These are phyloP conservation scores for Salminus brasiliensis DNA, from an alignment of 2,113 vertebrate genomes.

Conservation along the genomic window DNA sequence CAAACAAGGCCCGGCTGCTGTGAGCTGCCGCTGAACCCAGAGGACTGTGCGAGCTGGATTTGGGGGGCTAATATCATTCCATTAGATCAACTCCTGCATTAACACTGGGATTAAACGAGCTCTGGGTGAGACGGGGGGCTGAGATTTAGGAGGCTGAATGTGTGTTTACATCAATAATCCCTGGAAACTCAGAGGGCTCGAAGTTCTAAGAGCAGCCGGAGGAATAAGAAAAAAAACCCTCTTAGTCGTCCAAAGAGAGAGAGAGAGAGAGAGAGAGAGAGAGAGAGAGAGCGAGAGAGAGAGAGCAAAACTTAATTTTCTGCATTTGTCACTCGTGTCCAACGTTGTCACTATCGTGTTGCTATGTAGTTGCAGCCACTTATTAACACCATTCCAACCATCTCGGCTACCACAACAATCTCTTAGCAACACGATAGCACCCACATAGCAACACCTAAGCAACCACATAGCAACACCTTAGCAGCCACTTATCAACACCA, in stretches of 20 bases:
- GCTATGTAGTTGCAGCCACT: too few species aligned
- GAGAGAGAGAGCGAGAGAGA: too few species aligned
- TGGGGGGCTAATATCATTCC: background rate
- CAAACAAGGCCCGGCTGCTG: slow-evolving; percentile 7
- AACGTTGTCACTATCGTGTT: too few species aligned
- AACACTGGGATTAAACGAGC: background rate
- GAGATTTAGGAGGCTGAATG: background rate
- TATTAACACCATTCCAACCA: too few species aligned
- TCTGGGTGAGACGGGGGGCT: background rate
- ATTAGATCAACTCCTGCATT: slow-evolving; percentile 5
- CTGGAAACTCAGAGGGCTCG: background rate
- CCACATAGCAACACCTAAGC: too few species aligned
- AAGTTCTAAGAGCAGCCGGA: background rate
- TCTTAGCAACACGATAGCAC: too few species aligned
- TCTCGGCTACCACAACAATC: too few species aligned
- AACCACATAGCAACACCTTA: too few species aligned
- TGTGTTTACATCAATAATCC: slow-evolving; percentile 12
- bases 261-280: background rate
- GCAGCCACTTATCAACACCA: too few species aligned
- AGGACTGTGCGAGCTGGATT: slow-evolving; percentile 1
- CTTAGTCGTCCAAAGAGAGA: background rate
- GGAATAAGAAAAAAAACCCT: background rate
- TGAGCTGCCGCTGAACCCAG: background rate
- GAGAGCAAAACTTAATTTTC: background rate
- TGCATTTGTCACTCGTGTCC: background rate